Percentiles rank a stretch among this genome's conserved stretches.
phyloP scores from a whole-genome alignment of 2,113 vertebrate species.

The Pholis gunnellus region DNA sequence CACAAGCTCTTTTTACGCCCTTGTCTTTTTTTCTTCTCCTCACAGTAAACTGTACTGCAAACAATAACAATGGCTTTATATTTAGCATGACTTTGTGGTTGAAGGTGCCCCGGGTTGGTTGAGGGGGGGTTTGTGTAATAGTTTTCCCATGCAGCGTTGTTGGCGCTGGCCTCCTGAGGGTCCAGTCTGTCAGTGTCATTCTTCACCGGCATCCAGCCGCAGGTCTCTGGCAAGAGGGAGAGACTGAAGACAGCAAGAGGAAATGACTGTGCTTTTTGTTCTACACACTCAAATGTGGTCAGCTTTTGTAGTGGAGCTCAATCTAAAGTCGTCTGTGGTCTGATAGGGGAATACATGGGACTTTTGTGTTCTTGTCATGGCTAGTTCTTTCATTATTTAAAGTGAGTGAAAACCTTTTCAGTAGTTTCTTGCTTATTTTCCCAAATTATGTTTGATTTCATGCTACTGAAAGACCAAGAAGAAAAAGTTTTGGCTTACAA shows the following conservation, averaged over 20 bases:
- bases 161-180: slow-evolving; percentile 54
- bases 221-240: slow-evolving; percentile 51
- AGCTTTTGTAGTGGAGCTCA: slow-evolving; percentile 28
- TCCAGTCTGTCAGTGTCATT: slow-evolving; percentile 68
- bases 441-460: slow-evolving; percentile 4
- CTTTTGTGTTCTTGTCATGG: slow-evolving; percentile 29
- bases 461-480: not conserved
- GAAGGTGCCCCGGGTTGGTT: slow-evolving; percentile 62
- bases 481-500: slow-evolving; percentile 3
- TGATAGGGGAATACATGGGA: slow-evolving; percentile 44
- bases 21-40: slow-evolving; percentile 21
- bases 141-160: slow-evolving; percentile 73
- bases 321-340: slow-evolving; percentile 46
- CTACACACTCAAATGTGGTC: slow-evolving; percentile 52
- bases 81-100: slow-evolving; percentile 61
- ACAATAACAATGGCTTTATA: slow-evolving; percentile 65
- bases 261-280: slow-evolving; percentile 68
- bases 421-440: not conserved
- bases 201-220: slow-evolving; percentile 65
- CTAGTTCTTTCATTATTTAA: not conserved
- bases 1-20: slow-evolving; percentile 28
- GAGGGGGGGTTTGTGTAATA: slow-evolving; percentile 71
- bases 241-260: slow-evolving; percentile 53
- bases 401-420: slow-evolving; percentile 12
- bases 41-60: slow-evolving; percentile 39